Base-by-base conservation (phyloP, 1,140 invertebrate genomes). In the Pentalonia nigronervosa region DNA sequence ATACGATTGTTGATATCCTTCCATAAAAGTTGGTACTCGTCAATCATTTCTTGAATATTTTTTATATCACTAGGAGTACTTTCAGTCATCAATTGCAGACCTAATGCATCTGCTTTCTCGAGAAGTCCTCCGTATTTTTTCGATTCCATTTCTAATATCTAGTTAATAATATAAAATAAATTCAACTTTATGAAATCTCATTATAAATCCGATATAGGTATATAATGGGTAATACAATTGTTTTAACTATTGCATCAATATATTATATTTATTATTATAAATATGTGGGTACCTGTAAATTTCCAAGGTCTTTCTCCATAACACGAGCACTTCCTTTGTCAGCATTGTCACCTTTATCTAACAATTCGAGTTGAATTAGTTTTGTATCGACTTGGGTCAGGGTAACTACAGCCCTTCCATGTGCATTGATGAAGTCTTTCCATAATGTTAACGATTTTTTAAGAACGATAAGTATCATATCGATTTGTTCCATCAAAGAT, bases 321-420 rank as follows among this genome's bases (percentile, higher is more conserved):
- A 94, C n/a, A 87, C 93, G 90, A 21, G 53, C 56, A 90, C 36
- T 88, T 50, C 93, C 91, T 9, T 86, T 34, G 17, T 93, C 94
- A 94, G 95, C 94, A 95, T 96, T 94, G 93, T 96, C 94, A 91
- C 96, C 94, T 83, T 95, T 94, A 93, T 96, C 95, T 7, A 97
- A 95, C 94, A 97, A 96, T 94, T 97, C 96, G 11, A 97, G 94
- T 94, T 97, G 96, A 0, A 97, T 97, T 7, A 98, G 94, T 47
- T 96, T 95, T 2, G 97, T 96, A 94, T 98, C 97, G 6, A 97
- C 96, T 94, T 97, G 96, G 0, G 96, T 97, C 8, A 98, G 95
- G 2, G 96, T 96, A 23, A 97, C 96, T 0, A 97, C 96, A 0
- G 97, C 96, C 36, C 96, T 96, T n/a, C 97, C 96, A 93, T 97